Base-by-base conservation (phyloP, 37 sponge, comb jelly and placozoan species). In the Axinella damicornis region DNA sequence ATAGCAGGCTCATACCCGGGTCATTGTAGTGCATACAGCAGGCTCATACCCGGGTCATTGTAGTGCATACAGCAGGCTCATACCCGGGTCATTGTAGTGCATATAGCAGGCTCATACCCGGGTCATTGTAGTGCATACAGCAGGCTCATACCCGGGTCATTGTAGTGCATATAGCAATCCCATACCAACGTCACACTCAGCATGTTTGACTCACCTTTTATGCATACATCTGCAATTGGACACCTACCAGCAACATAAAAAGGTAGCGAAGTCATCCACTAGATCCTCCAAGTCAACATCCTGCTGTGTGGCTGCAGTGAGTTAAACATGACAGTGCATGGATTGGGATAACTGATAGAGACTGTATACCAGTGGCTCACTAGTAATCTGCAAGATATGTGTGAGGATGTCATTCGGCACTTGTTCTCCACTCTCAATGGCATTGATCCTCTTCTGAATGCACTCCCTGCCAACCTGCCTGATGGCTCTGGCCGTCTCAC, bases 371-470 rank as follows among this genome's bases (percentile, higher is more conserved):
- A 0, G 13, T 15, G 14, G 24, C 74, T 41, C 40, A 73, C 74
- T 41, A 28, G 74, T 41, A 5, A 25, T 41, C 74, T 53, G 56
- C 24, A 76, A 16, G 24, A 58, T 56, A 2, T 76, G 36, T 2
- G 58, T 58, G 15, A 76, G 77, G 32, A 76, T 76, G 60, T 76
- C 74, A 73, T 46, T 46, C 2, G 79, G 79, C 18, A 79, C 79
- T 21, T 79, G 40, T 14, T 63, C 67, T 37, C 66, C 66, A 65
- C 30, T 39, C 25, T 63, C 67, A 22, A 79, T 24, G 27, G 66
- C 66, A n/a, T 63, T 41, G 28, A 79, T 65, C 56, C 74, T 73
- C 22, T 53, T 41, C 25, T 73, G 36, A 73, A 73, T 73, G 16
- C 74, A 73, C 22, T 65, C 54, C 52, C 38, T 69, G 13, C 71